These are phyloP conservation scores for Berghia stephanieae DNA, from an alignment of 1,140 invertebrate genomes.

Conservation along the genomic window DNA sequence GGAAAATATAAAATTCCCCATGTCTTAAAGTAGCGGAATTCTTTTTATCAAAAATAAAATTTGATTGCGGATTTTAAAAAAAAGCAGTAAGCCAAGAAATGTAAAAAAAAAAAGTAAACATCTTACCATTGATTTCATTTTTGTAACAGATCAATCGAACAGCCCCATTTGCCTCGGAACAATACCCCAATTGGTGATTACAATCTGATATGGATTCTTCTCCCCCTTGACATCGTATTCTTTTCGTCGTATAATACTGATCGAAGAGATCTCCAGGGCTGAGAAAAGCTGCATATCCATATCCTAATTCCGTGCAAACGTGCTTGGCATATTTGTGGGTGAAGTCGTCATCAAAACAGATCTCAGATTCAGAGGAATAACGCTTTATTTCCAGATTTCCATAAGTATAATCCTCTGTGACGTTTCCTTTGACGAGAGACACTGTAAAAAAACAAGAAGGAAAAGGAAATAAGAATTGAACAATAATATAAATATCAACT, in stretches of 20 bases:
- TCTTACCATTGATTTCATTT: neutral
- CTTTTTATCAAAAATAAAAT: too few species aligned
- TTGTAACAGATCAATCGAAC: conserved; percentile 22
- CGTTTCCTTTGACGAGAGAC: neutral
- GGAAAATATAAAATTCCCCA: too few species aligned
- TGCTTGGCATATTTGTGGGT: conserved; percentile 45
- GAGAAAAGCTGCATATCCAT: conserved; percentile 40
- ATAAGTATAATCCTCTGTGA: neutral
- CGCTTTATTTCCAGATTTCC: neutral
- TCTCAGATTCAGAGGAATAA: conserved; percentile 33
- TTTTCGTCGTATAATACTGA: conserved; percentile 36
- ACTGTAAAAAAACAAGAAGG: conserved; percentile 30
- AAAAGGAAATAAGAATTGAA: too few species aligned
- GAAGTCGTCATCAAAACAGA: conserved; percentile 56
- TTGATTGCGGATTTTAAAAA: too few species aligned
- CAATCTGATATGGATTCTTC: conserved; percentile 40
- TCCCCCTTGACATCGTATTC: conserved; percentile 38
- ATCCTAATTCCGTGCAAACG: conserved; percentile 60
- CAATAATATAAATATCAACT: too few species aligned
- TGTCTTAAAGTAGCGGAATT: too few species aligned
- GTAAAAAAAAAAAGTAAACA: conserved; percentile 13
- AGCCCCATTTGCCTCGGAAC: conserved; percentile 26
- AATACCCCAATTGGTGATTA: conserved; percentile 32
- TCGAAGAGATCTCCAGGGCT: neutral
- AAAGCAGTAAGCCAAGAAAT: neutral